Percentiles rank a stretch among this genome's conserved stretches.
phyloP scores from a whole-genome alignment of 1,140 invertebrate species.

The Triops cancriformis region DNA sequence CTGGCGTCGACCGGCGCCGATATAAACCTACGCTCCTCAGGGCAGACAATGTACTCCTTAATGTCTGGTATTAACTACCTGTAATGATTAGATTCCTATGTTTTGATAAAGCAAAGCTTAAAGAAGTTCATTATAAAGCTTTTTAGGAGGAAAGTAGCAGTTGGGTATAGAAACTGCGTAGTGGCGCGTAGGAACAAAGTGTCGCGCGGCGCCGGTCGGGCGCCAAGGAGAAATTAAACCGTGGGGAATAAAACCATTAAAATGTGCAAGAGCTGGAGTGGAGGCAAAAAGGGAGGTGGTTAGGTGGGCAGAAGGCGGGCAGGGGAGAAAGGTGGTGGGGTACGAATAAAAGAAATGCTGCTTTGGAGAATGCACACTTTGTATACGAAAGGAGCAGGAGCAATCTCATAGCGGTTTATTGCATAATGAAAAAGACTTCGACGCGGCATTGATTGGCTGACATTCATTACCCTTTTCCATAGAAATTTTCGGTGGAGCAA shows the following conservation, averaged over 20 bases:
- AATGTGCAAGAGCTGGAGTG: not conserved
- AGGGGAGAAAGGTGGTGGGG: not conserved
- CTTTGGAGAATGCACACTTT: not conserved
- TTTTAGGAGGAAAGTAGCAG: not conserved
- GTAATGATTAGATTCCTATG: not conserved
- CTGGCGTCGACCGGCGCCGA: constrained; percentile 11
- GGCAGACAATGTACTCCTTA: not conserved
- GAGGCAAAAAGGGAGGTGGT: not conserved
- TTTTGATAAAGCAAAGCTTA: not conserved
- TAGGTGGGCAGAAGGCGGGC: too few species aligned
- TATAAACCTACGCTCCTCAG: not conserved
- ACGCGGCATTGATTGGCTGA: not conserved
- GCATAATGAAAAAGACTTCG: not conserved
- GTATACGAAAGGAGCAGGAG: not conserved
- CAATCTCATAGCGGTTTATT: not conserved
- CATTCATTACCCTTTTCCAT: too few species aligned
- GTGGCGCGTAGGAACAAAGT: not conserved
- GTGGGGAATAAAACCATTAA: constrained; percentile 14
- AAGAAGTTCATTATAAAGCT: not conserved
- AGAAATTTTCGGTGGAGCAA: too few species aligned
- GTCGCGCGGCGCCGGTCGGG: not conserved
- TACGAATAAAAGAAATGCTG: not conserved
- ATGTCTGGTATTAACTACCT: not conserved
- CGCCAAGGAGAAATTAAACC: constrained; percentile 13
- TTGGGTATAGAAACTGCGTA: not conserved